Conservation (phyloP, 1,140 invertebrate species). For the Hyles vespertilio region DNA sequence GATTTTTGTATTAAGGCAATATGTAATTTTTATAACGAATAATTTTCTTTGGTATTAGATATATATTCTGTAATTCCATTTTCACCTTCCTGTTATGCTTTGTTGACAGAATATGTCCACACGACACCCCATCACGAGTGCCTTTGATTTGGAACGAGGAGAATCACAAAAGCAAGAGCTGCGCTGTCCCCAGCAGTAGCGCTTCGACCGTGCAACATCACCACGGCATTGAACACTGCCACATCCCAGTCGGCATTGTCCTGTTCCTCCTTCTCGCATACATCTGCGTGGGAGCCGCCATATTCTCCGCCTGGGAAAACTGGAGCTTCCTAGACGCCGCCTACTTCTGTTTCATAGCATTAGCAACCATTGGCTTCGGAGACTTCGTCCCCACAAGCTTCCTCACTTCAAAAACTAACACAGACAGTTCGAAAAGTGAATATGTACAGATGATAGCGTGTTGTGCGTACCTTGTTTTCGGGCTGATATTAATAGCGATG, state of each 20-base stretch:
- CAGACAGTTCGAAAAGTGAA: conserved; percentile 78
- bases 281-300: conserved; percentile 82
- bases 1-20: background rate
- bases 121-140: conserved; percentile 83
- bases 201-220: conserved; percentile 47
- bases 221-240: conserved; percentile 69
- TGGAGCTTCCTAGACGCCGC: conserved; percentile 90
- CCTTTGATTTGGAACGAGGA: conserved; percentile 80
- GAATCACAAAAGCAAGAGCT: conserved; percentile 50
- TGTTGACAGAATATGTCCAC: conserved; percentile 75
- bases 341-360: conserved; percentile 92
- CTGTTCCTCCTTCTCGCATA: conserved; percentile 82
- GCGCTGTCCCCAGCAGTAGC: conserved; percentile 51
- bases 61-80: background rate
- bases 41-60: background rate
- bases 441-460: conserved; percentile 87
- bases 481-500: conserved; percentile 93
- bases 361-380: conserved; percentile 91
- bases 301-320: conserved; percentile 84
- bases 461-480: conserved; percentile 91
- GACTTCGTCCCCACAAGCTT: conserved; percentile 84
- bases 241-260: conserved; percentile 84
- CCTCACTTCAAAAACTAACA: conserved; percentile 56
- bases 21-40: background rate
- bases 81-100: conserved; percentile 18